phyloP scores from a whole-genome alignment of 2,113 vertebrate genomes.

The Pelecanoides urinatrix region DNA sequence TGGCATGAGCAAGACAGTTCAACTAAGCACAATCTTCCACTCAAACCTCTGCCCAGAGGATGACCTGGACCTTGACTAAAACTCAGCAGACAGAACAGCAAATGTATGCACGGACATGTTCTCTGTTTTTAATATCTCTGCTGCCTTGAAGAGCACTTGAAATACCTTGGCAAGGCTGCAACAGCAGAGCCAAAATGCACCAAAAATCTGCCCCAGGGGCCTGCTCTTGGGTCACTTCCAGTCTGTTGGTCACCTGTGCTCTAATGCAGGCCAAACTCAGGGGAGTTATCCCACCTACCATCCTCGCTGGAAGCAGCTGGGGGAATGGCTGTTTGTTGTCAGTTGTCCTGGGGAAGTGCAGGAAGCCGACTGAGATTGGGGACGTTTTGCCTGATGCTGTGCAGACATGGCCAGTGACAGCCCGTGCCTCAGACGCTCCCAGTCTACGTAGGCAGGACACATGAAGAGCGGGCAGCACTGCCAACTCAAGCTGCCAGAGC shows the following conservation, averaged over 20 bases:
- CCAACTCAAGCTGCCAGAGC: conserved; percentile 25
- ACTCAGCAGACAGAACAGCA: neutral
- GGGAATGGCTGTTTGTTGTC: neutral
- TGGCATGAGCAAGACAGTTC: neutral
- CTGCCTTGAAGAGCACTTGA: neutral
- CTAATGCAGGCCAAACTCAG: neutral
- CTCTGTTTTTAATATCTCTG: neutral
- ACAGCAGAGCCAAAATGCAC: neutral
- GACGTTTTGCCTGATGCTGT: neutral
- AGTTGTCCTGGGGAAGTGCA: neutral
- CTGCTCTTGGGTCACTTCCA: neutral
- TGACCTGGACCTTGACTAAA: neutral
- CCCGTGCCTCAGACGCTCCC: neutral
- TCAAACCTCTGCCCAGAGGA: neutral
- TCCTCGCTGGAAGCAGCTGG: neutral
- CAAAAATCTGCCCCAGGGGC: neutral
- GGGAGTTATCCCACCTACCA: neutral
- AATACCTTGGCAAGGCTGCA: neutral
- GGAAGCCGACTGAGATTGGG: neutral
- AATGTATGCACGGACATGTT: neutral
- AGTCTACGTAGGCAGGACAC: neutral
- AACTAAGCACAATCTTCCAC: neutral
- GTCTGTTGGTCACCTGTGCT: neutral
- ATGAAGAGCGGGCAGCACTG: neutral
- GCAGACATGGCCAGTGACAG: neutral